Evolutionary conservation across 2,888 invertebrate species (phyloP).

Genomic region (Atrina japonica): DNA sequence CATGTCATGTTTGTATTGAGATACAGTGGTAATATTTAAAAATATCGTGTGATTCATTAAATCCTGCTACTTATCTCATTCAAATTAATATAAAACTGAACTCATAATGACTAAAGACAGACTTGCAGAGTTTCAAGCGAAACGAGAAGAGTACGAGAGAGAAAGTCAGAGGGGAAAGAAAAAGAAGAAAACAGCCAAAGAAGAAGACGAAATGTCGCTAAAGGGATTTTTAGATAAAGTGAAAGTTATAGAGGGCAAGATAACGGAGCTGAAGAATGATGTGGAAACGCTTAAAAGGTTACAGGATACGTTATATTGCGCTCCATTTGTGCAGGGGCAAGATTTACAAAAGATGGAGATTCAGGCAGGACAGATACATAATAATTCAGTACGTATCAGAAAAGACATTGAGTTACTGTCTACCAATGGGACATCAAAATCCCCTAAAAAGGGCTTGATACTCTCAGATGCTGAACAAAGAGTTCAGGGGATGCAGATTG

Average conservation of each 20-base stretch:
- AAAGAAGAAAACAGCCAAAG: slow-evolving; percentile 46
- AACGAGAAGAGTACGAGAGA: slow-evolving; percentile 48
- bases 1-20: too few relatives aligned
- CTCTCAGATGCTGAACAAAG: slow-evolving; percentile 36
- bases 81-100: too few relatives aligned
- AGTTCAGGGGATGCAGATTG: slow-evolving; percentile 49
- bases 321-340: slow-evolving; percentile 60
- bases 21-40: slow-evolving; percentile 2
- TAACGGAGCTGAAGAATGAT: slow-evolving; percentile 55
- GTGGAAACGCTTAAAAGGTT: slow-evolving; percentile 62
- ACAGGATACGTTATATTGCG: slow-evolving; percentile 63
- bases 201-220: slow-evolving; percentile 55
- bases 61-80: not conserved
- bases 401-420: slow-evolving; percentile 53
- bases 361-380: slow-evolving; percentile 58
- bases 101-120: slow-evolving; percentile 64
- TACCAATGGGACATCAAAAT: slow-evolving; percentile 27
- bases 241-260: slow-evolving; percentile 56
- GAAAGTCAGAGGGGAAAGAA: slow-evolving; percentile 32
- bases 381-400: slow-evolving; percentile 54
- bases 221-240: slow-evolving; percentile 56
- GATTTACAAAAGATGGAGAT: slow-evolving; percentile 60
- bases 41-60: too few relatives aligned
- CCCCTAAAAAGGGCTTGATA: slow-evolving; percentile 35
- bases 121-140: slow-evolving; percentile 62